Percentiles rank a stretch among this genome's conserved stretches.
These are phyloP conservation scores for Callipepla squamata DNA, from an alignment of 2,113 vertebrate genomes.

Conservation along the genomic window DNA sequence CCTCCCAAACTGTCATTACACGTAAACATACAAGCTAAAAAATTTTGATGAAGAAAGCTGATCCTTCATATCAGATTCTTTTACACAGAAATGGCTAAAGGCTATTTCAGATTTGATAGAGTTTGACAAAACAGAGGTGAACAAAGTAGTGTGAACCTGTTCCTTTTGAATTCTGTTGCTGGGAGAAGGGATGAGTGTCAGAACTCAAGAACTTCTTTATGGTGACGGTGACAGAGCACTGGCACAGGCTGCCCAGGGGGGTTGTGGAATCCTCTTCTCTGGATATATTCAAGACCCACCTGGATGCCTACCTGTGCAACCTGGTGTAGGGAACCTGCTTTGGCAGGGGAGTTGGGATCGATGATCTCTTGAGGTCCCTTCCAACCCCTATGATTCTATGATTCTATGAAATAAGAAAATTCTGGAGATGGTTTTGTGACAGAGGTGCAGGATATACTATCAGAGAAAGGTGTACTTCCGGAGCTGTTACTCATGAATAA, in stretches of 20 bases:
- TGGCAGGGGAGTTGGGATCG: too few species aligned
- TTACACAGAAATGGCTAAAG: background rate
- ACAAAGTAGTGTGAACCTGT: background rate
- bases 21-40: background rate
- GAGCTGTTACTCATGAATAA: background rate
- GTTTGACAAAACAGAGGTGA: background rate
- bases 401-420: background rate
- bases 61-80: background rate
- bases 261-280: too few species aligned
- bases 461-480: background rate
- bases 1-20: background rate
- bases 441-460: rapidly evolving
- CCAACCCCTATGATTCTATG: too few species aligned
- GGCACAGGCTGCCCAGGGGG: too few species aligned
- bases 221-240: too few species aligned
- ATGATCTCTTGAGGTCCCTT: too few species aligned
- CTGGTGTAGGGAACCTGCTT: too few species aligned
- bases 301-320: too few species aligned
- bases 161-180: background rate
- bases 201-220: background rate
- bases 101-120: background rate
- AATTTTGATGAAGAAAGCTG: background rate
- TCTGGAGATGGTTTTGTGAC: background rate
- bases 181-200: background rate
- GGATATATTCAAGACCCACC: too few species aligned